phyloP scores from a whole-genome alignment of 1,140 invertebrate species.

The Aphidius ervi region DNA sequence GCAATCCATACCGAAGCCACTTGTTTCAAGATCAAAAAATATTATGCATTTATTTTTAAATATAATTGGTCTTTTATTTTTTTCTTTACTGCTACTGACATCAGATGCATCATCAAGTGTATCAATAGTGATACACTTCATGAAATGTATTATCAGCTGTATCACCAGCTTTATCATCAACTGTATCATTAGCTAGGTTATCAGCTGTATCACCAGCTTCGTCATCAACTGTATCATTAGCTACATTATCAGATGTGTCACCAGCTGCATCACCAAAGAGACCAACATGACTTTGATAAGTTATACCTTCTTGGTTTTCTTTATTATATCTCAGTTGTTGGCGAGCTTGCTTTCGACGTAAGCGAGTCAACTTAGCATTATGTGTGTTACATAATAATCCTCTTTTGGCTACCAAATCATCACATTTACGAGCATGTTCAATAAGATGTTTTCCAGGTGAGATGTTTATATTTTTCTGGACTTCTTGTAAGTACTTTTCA shows the following conservation, averaged over 20 bases:
- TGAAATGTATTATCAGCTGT: too few species aligned
- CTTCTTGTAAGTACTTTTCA: conserved; percentile 2
- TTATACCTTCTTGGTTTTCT: conserved; percentile 13
- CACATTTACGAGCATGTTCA: background rate
- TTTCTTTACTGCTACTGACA: background rate
- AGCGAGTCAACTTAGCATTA: conserved; percentile 8
- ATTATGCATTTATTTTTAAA: conserved; percentile 11
- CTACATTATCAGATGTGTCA: too few species aligned
- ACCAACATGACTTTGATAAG: conserved; percentile 16
- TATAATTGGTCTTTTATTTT: background rate
- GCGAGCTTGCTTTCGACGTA: background rate
- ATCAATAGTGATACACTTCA: too few species aligned
- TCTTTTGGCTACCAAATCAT: conserved; percentile 16
- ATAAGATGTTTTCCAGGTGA: conserved; percentile 15
- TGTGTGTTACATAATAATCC: conserved; percentile 9
- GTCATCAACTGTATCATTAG: too few species aligned
- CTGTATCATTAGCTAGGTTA: too few species aligned
- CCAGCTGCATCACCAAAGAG: too few species aligned
- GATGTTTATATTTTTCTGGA: conserved; percentile 9
- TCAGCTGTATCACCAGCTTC: too few species aligned
- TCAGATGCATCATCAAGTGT: background rate
- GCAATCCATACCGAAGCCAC: conserved; percentile 17
- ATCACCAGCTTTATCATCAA: too few species aligned
- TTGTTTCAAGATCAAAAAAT: conserved; percentile 27
- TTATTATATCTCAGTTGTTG: conserved; percentile 4